A percentile compares a stretch with the other conserved stretches of the same genome.
phyloP scores from a whole-genome alignment of 2,113 vertebrate species.

The Chloebia gouldiae region DNA sequence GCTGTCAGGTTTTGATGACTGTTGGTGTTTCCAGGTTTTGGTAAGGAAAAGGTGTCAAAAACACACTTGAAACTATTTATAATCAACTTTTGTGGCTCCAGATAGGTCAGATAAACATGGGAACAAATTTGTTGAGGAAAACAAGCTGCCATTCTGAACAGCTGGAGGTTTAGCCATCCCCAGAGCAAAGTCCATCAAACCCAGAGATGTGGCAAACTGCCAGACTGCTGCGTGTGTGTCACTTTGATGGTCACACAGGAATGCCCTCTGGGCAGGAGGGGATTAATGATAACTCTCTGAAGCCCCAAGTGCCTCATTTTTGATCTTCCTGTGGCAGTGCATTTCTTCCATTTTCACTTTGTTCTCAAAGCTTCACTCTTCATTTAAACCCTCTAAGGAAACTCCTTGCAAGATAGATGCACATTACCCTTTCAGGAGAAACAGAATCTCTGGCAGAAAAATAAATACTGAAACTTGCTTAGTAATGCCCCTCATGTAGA shows the following conservation, averaged over 20 bases:
- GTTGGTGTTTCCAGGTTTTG: neutral
- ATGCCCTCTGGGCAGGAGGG: neutral
- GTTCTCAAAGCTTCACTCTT: constrained; percentile 52
- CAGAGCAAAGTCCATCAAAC: constrained; percentile 33
- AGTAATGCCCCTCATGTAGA: constrained; percentile 43
- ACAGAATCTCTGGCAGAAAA: neutral
- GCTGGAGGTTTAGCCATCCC: constrained; percentile 24
- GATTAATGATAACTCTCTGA: constrained; percentile 54
- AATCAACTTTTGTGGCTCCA: neutral
- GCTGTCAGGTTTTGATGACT: neutral
- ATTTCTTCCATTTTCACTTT: constrained; percentile 55
- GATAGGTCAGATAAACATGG: neutral
- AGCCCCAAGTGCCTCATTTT: constrained; percentile 22
- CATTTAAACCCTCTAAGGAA: constrained; percentile 52
- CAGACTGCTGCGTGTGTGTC: constrained; percentile 11
- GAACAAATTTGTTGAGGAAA: neutral
- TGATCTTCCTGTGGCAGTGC: constrained; percentile 10
- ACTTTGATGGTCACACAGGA: constrained; percentile 35
- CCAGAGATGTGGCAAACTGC: neutral
- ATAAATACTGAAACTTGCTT: constrained; percentile 31
- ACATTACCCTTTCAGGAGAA: neutral
- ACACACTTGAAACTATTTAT: neutral
- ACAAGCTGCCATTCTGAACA: neutral
- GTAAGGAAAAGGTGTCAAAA: neutral
- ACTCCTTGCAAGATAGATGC: neutral